A percentile compares a stretch with the other conserved stretches of the same genome.
Conservation (phyloP, 2,113 vertebrate species). For the Mastomys natalensis region DNA sequence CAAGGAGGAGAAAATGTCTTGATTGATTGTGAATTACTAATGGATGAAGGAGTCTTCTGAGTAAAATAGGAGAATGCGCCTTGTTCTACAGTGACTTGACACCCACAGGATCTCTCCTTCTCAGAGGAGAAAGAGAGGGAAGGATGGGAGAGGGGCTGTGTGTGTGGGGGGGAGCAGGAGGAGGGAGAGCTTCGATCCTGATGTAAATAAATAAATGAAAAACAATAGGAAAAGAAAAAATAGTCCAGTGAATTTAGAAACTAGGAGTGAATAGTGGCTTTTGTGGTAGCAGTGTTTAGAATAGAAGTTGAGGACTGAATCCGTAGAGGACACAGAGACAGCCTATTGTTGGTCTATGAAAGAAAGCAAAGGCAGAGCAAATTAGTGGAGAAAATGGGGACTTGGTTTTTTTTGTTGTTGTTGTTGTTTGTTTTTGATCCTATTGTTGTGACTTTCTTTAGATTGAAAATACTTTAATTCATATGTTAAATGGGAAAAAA, state of each 20-base stretch:
- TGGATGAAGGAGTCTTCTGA: not conserved
- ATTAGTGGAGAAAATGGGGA: not conserved
- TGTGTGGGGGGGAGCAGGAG: too few relatives aligned
- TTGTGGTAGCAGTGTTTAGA: not conserved
- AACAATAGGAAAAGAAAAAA: too few relatives aligned
- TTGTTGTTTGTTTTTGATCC: too few relatives aligned
- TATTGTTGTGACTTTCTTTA: not conserved
- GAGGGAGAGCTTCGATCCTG: too few relatives aligned
- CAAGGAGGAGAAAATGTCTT: not conserved
- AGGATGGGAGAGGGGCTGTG: too few relatives aligned
- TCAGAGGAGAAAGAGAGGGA: too few relatives aligned
- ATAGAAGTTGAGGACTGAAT: not conserved
- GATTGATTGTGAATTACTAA: slow-evolving; percentile 10
- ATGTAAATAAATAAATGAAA: too few relatives aligned
- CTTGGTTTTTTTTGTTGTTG: not conserved
- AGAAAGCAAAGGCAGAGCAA: not conserved
- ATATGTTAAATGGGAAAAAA: not conserved
- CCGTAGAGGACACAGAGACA: not conserved
- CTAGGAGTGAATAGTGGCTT: not conserved
- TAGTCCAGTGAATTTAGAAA: not conserved
- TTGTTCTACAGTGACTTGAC: too few relatives aligned
- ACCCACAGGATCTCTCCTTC: too few relatives aligned
- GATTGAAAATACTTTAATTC: slow-evolving; percentile 9
- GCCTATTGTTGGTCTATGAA: not conserved
- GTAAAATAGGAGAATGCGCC: not conserved